These are phyloP conservation scores for Theonella swinhoei DNA, from an alignment of 37 sponge, comb jelly and placozoan genomes.

Conservation along the genomic window DNA sequence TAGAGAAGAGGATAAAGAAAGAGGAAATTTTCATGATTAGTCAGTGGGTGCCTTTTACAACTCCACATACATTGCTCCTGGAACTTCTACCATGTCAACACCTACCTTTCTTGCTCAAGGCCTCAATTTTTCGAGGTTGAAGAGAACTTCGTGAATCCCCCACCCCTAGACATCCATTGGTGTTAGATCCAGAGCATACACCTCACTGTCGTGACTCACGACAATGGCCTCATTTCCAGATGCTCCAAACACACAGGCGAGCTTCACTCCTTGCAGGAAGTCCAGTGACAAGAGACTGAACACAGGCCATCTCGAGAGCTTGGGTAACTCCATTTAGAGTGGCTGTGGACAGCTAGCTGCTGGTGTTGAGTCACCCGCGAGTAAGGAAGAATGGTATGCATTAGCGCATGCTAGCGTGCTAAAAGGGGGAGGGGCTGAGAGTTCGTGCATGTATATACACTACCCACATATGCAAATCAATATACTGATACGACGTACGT, in stretches of 20 bases:
- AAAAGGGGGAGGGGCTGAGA: not conserved
- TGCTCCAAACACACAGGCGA: constrained; percentile 80
- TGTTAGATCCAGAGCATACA: constrained; percentile 83
- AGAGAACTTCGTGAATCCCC: constrained; percentile 60
- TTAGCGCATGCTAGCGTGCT: no score
- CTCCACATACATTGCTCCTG: no score
- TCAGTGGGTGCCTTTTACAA: no score
- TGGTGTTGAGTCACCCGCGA: no score
- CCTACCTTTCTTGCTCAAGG: constrained; percentile 54
- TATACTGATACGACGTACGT: no score
- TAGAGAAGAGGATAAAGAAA: no score
- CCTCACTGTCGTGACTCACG: constrained; percentile 72
- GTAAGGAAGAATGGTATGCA: no score
- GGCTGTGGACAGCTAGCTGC: no score
- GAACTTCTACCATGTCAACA: no score
- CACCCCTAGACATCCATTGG: constrained; percentile 76
- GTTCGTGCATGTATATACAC: no score
- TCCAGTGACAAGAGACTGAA: constrained; percentile 70
- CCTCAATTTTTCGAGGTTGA: constrained; percentile 59
- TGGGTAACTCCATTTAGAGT: not conserved
- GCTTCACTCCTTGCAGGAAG: constrained; percentile 48
- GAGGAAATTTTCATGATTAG: no score
- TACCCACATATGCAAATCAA: no score
- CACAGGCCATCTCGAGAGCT: constrained; percentile 67
- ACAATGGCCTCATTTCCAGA: constrained; percentile 86